phyloP scores from a whole-genome alignment of 35 echinoderm and acorn worm genomes.

The Apostichopus californicus region DNA sequence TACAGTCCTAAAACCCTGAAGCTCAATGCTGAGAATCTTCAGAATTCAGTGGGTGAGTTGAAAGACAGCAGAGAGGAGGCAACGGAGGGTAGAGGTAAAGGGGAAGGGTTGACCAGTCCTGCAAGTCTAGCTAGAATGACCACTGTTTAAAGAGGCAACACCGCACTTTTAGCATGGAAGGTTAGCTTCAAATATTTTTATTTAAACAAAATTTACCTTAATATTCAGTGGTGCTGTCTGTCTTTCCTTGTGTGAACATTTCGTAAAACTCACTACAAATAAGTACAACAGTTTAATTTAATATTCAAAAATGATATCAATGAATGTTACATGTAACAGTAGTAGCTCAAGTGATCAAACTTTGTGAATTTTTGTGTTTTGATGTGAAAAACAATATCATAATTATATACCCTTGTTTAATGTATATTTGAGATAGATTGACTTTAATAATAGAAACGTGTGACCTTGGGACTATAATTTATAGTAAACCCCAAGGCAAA shows the following conservation, averaged over 20 bases:
- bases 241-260: not conserved
- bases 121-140: slow-evolving; percentile 56
- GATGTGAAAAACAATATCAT: no score
- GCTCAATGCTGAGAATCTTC: slow-evolving; percentile 16
- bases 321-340: no score
- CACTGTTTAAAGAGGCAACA: slow-evolving; percentile 20
- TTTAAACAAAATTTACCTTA: not conserved
- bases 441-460: no score
- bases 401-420: no score
- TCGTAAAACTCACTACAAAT: no score
- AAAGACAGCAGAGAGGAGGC: slow-evolving; percentile 54
- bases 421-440: no score
- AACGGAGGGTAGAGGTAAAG: slow-evolving; percentile 20
- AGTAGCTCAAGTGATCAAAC: no score
- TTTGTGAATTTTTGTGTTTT: no score
- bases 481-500: no score
- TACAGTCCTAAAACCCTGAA: slow-evolving; percentile 81
- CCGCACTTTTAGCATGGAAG: not conserved
- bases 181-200: not conserved
- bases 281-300: no score
- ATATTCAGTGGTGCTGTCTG: not conserved
- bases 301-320: no score
- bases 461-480: no score
- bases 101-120: slow-evolving; percentile 30
- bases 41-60: slow-evolving; percentile 54